These are phyloP conservation scores for Drosophila cyrtoloma DNA, from an alignment of 2,888 invertebrate genomes.

Conservation along the genomic window DNA sequence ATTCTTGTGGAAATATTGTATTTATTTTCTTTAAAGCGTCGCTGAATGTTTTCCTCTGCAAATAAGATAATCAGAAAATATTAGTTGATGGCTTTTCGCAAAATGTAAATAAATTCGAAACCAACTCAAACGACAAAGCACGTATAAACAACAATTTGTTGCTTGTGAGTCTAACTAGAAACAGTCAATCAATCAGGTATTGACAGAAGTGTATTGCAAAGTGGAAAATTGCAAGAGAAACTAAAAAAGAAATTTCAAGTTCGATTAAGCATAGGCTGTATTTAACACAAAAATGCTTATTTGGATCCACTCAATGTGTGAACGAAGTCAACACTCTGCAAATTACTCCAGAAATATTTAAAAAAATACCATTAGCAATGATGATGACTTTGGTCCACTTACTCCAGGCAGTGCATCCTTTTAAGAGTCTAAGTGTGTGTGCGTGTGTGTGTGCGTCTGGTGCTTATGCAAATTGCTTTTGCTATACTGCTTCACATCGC, in stretches of 20 bases:
- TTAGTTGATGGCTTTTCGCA: background rate
- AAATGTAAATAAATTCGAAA: background rate
- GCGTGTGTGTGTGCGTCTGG: constrained; percentile 16
- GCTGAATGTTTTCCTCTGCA: constrained; percentile 1
- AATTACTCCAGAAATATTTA: background rate
- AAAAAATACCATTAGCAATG: background rate
- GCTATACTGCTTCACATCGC: constrained; percentile 9
- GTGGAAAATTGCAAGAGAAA: background rate
- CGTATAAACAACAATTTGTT: background rate
- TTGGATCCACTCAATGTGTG: background rate
- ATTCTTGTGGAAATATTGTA: background rate
- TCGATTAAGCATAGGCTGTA: background rate
- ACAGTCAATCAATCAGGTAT: background rate
- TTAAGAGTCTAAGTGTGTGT: background rate
- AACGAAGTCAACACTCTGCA: background rate
- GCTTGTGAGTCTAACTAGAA: background rate
- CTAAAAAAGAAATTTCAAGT: background rate
- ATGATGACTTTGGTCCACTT: constrained; percentile 5
- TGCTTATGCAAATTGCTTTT: constrained; percentile 47
- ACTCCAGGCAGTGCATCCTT: constrained; percentile 2
- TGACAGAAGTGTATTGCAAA: background rate
- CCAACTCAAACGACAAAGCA: background rate
- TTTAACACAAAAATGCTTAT: background rate
- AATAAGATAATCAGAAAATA: constrained; percentile 3
- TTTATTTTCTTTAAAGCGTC: background rate